Evolutionary conservation across 2,797 vertebrate species (phyloP).

Genomic region (Ctenopoma kingsleyae): DNA sequence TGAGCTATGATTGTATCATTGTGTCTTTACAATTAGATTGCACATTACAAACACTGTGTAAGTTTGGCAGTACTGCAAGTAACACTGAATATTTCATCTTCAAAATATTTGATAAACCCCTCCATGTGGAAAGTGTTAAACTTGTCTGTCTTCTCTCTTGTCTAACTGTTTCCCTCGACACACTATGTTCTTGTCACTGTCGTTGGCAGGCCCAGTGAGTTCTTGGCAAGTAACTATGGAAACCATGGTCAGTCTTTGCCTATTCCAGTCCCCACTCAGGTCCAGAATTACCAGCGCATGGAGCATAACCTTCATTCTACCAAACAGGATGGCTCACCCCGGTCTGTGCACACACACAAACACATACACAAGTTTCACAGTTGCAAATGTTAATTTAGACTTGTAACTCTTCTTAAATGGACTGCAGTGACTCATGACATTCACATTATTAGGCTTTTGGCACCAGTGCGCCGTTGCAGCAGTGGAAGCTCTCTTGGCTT

Average conservation of each 20-base stretch:
- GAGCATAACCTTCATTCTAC: slow-evolving; percentile 93
- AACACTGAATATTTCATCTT: background rate
- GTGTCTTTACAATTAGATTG: background rate
- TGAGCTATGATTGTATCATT: background rate
- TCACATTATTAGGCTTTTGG: slow-evolving; percentile 74
- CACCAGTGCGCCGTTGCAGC: slow-evolving; percentile 86
- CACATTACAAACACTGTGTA: background rate
- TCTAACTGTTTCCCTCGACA: slow-evolving; percentile 36
- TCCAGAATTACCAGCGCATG: slow-evolving; percentile 96
- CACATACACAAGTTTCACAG: background rate
- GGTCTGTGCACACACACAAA: slow-evolving; percentile 79
- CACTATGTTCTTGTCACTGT: slow-evolving; percentile 51
- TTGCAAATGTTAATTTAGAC: background rate
- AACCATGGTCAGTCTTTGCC: slow-evolving; percentile 90
- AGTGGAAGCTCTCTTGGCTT: slow-evolving; percentile 88
- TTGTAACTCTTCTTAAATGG: background rate
- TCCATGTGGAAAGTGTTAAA: slow-evolving; percentile 13
- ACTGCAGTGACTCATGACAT: background rate
- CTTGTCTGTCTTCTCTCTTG: slow-evolving; percentile 12
- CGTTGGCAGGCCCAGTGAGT: slow-evolving; percentile 84
- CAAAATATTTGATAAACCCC: slow-evolving; percentile 5
- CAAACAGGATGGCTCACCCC: slow-evolving; percentile 84
- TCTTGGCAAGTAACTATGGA: slow-evolving; percentile 84
- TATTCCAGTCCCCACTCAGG: slow-evolving; percentile 96
- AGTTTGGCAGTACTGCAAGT: background rate